A percentile compares a stretch with the other conserved stretches of the same genome.
These are phyloP conservation scores for Sericinus montela DNA, from an alignment of 2,888 invertebrate species.

Conservation along the genomic window DNA sequence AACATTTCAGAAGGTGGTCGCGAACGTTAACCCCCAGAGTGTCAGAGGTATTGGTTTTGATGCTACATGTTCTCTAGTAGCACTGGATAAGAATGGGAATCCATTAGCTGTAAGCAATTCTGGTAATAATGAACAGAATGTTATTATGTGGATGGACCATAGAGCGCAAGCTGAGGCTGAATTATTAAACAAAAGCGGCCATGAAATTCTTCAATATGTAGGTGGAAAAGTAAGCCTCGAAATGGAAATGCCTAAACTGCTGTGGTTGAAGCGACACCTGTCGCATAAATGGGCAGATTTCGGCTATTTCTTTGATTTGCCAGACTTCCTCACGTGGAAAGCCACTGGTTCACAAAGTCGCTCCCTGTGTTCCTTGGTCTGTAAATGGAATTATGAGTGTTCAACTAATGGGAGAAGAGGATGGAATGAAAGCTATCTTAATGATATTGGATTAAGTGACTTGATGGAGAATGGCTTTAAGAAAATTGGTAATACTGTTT, in stretches of 20 bases:
- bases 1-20: conserved; percentile 79
- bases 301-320: conserved; percentile 92
- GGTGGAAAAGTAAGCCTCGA: conserved; percentile 97
- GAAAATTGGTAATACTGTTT: conserved; percentile 83
- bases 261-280: conserved; percentile 93
- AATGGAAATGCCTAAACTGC: conserved; percentile 96
- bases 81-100: conserved; percentile 82
- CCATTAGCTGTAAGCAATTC: conserved; percentile 86
- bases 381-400: conserved; percentile 95
- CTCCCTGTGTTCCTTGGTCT: conserved; percentile 94
- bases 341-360: conserved; percentile 87
- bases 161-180: conserved; percentile 89
- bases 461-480: conserved; percentile 82
- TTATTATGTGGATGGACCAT: conserved; percentile 97
- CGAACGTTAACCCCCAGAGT: conserved; percentile 66
- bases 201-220: conserved; percentile 89
- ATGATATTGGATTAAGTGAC: conserved; percentile 86
- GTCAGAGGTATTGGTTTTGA: conserved; percentile 96
- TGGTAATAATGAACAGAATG: conserved; percentile 85
- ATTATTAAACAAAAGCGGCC: conserved; percentile 86
- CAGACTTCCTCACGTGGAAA: conserved; percentile 96
- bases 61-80: conserved; percentile 96
- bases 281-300: conserved; percentile 83
- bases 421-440: conserved; percentile 88
- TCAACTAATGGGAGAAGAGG: conserved; percentile 73